Base-by-base conservation (phyloP, 2,888 invertebrate species). In the Octodonta nipae region DNA sequence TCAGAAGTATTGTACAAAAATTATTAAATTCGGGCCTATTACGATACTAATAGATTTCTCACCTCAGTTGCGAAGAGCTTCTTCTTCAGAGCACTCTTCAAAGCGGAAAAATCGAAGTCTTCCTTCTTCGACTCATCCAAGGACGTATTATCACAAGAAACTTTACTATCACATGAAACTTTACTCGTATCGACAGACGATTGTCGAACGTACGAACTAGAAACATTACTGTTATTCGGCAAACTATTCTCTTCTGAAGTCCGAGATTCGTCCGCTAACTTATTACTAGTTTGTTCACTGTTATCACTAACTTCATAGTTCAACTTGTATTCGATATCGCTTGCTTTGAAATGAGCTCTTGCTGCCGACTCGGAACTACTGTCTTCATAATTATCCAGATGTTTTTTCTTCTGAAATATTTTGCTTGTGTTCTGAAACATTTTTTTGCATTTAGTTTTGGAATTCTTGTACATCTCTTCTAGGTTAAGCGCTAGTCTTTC, bases 401-500 rank as follows among this genome's bases (percentile, higher is more conserved):
- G 34, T 20, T 39, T 44, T 15, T 46, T 49, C 25, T 44, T 47
- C 27, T 48, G 47, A 37, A 60, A 58, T 5, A 61, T 52, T 43
- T 54, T 60, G 14, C 56, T 55, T 4, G 60, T 61, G 15, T 45
- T 58, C 11, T 41, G 39, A 11, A 61, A 38, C 28, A 60, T 54
- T 32, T 52, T 56, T 37, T 54, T 58, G 44, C 60, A 61, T 37
- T 58, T 60, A 30, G 49, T 52, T 38, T 58, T 60, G 3, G 61
- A 61, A 26, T 47, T 53, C 45, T 58, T 60, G 42, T 60, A 60
- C 47, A 62, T 52, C 38, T 56, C 60, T 38, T 62, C 61, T 7
- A 63, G 43, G 30, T 58, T 58, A 3, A 56, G 50, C 1, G 43
- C 42, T 7, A 54, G 35, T 34, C 53, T 56, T 11, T 59, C 58